Base-by-base conservation (phyloP, 2,888 invertebrate genomes). In the Elysia crispata region DNA sequence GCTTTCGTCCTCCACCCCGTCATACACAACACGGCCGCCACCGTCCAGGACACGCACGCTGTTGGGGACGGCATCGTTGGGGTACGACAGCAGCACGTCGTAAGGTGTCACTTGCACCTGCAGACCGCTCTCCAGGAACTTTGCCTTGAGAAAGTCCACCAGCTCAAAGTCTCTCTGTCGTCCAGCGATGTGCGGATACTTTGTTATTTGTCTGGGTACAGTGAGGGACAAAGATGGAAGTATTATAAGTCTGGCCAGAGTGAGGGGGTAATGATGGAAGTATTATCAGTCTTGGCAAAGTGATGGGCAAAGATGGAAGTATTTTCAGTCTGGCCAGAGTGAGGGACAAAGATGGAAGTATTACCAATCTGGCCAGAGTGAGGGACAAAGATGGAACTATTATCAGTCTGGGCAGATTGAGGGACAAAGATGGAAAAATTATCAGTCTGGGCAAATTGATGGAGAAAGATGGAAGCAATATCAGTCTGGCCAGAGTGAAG, bases 31-130 rank as follows among this genome's bases (percentile, higher is more conserved):
- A 1, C 23, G 64, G 15, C 49, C 20, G 41, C 31, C 25, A n/a
- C 20, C 67, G 31, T 74, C 64, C 49, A 79, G 31, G 15, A 79
- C 66, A 8, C 79, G 66, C 15, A 79, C 73, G 20, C 66, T 31
- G 54, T 79, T 79, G 8, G 74, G 74, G 3, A 74, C 54, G 11
- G 30, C 74, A 0, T 74, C 54, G 25, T 33, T 30, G 0, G 79
- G 79, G 23, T 79, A 79, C 25, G 79, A 79, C 31, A 79, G 57
- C 30, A 79, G 67, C 1, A 79, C 60, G 25, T 79, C 79, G 57
- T 79, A 79, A 23, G 79, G 79, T 25, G 79, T 79, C n/a, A 23
- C 54, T 33, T 79, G 79, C 8, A 79, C 79, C 3, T 73, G 54
- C 31, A 79, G 66, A 25, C 79, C 79, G 54, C 33, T 57, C 8